Base-by-base conservation (phyloP, 2,113 vertebrate species). In the Argyrosomus japonicus region DNA sequence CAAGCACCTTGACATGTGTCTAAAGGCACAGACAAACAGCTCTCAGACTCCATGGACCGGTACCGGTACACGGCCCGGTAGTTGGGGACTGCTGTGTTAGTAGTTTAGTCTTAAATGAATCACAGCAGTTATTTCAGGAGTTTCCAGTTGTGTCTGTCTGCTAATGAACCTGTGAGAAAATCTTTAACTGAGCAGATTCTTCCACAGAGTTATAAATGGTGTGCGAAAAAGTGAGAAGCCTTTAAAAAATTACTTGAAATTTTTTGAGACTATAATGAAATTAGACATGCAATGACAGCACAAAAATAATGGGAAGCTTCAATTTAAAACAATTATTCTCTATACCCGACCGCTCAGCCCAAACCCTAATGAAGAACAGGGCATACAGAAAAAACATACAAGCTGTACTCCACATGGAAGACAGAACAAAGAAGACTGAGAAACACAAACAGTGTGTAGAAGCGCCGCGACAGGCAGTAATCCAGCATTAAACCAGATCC, bases 401-500 rank as follows among this genome's bases (percentile, higher is more conserved):
- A 18, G 23, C 45, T 81, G 29, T 21, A 11, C 51, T 54, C 45
- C 60, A 23, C 79, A 40, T 51, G 58, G n/a, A 81, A 51, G 64
- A 54, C 60, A 45, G 64, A 82, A 77, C 81, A 63, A 78, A 84
- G 78, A 63, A 19, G 56, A 56, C 21, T 11, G 82, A 77, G 87
- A 77, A 88, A 84, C 80, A 57, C 77, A 83, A 85, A 85, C 74
- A 73, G 50, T 62, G 63, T 68, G 82, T 70, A 19, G 43, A 53
- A 63, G 76, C 81, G 14, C 63, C 6, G 81, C 23, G 74, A 80
- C 86, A 64, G 84, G 72, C 81, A 0, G 57, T 89, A 89, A 91
- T 94, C 89, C 90, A 54, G 57, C n/a, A 5, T 53, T 64, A 87
- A 92, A 93, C 81, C 78, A 84, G 72, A 86, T 79, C 93, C 92